These are phyloP conservation scores for Parapristionchus giblindavisi DNA, from an alignment of 2,888 invertebrate species.

Conservation along the genomic window DNA sequence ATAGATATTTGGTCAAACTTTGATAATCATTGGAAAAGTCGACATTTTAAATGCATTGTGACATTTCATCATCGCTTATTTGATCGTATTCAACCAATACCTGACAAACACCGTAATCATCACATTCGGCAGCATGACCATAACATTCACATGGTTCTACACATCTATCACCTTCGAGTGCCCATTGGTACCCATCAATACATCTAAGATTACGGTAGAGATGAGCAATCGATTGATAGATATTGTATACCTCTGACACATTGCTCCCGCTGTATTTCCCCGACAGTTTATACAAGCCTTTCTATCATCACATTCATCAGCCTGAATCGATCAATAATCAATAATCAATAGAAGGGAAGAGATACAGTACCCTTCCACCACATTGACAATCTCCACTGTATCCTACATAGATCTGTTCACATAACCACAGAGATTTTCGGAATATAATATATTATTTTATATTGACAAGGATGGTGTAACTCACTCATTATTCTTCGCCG, in stretches of 20 bases:
- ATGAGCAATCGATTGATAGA: neutral
- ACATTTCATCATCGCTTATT: no score
- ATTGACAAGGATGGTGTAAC: neutral
- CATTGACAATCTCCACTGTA: conserved; percentile 24
- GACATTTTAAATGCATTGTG: no score
- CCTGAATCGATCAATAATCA: neutral
- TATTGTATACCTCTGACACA: conserved; percentile 23
- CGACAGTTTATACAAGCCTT: conserved; percentile 13
- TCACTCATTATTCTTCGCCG: neutral
- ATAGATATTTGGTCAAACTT: no score
- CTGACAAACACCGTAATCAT: conserved; percentile 9
- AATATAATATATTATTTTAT: neutral
- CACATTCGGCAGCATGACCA: conserved; percentile 18
- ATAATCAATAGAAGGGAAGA: neutral
- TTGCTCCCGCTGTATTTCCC: conserved; percentile 23
- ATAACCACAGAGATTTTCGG: conserved; percentile 29
- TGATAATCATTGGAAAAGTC: no score
- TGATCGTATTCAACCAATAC: no score
- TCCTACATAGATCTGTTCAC: conserved; percentile 34
- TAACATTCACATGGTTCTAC: conserved; percentile 26
- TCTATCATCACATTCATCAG: conserved; percentile 15
- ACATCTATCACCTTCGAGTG: conserved; percentile 10
- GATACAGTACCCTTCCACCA: conserved; percentile 17
- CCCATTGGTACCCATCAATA: conserved; percentile 10
- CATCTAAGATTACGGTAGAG: conserved; percentile 4